A percentile compares a stretch with the other conserved stretches of the same genome.
These are phyloP conservation scores for Agriopis aurantiaria DNA, from an alignment of 2,888 invertebrate species.

Conservation along the genomic window DNA sequence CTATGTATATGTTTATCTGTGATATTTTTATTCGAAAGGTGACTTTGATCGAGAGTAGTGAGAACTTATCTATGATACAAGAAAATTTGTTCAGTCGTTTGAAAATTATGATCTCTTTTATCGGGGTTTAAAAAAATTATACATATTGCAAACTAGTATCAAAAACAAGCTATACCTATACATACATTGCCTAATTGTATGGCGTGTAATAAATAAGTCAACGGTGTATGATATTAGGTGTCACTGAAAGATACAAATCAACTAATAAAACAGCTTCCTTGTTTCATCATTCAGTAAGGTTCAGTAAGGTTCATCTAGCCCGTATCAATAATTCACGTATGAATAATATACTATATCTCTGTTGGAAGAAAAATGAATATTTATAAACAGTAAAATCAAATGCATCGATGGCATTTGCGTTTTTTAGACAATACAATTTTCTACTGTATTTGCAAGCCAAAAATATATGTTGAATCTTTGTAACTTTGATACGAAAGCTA, in stretches of 20 bases:
- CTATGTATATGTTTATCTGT: no score
- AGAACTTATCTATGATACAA: no score
- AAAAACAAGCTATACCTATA: no score
- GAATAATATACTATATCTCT: background rate
- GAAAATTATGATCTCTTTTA: no score
- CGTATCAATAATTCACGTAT: constrained; percentile 4
- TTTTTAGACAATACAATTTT: background rate
- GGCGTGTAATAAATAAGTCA: background rate
- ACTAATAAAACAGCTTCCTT: background rate
- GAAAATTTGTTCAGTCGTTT: no score
- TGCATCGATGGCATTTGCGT: background rate
- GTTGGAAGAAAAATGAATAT: no score
- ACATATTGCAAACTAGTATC: no score
- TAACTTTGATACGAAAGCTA: background rate
- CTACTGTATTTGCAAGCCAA: background rate
- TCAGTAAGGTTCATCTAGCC: constrained; percentile 1
- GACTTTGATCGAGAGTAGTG: no score
- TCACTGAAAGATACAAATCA: background rate
- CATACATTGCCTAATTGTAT: no score
- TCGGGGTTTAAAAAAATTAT: no score
- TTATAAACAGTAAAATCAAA: background rate
- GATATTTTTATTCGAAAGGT: no score
- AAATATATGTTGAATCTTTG: background rate
- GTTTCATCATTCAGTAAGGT: background rate
- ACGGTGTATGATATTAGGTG: no score